A percentile compares a stretch with the other conserved stretches of the same genome.
Evolutionary conservation across 1,140 invertebrate genomes (phyloP).

Genomic region (Drosophila simulans): DNA sequence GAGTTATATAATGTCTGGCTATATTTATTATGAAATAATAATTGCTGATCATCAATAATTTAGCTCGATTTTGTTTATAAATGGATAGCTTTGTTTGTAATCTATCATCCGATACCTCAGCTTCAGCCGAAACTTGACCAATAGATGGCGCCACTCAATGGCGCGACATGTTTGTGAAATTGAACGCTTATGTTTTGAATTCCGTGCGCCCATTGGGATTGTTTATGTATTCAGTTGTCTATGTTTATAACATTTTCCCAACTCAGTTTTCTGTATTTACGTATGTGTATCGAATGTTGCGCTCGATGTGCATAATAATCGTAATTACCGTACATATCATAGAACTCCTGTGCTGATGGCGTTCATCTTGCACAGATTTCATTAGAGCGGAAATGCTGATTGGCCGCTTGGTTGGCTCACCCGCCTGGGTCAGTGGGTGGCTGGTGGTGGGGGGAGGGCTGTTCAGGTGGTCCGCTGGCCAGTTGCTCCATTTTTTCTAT

Average conservation of each 20-base stretch:
- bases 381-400: constrained; percentile 52
- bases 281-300: background rate
- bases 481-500: constrained; percentile 7
- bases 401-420: constrained; percentile 35
- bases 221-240: no score
- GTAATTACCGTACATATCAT: constrained; percentile 15
- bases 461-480: background rate
- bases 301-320: constrained; percentile 10
- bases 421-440: constrained; percentile 14
- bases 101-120: no score
- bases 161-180: background rate
- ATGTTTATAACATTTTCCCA: background rate
- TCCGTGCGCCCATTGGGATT: no score
- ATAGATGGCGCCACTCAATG: constrained; percentile 2
- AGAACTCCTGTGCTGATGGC: constrained; percentile 16
- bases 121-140: background rate
- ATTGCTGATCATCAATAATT: background rate
- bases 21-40: no score
- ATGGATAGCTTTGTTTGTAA: background rate
- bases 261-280: no score
- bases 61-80: background rate
- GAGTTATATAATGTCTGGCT: no score
- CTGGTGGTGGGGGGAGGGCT: background rate
- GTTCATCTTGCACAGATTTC: constrained; percentile 34
- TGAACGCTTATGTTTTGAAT: no score